Base-by-base conservation (phyloP, 2,797 vertebrate genomes). In the Hirundo rustica region DNA sequence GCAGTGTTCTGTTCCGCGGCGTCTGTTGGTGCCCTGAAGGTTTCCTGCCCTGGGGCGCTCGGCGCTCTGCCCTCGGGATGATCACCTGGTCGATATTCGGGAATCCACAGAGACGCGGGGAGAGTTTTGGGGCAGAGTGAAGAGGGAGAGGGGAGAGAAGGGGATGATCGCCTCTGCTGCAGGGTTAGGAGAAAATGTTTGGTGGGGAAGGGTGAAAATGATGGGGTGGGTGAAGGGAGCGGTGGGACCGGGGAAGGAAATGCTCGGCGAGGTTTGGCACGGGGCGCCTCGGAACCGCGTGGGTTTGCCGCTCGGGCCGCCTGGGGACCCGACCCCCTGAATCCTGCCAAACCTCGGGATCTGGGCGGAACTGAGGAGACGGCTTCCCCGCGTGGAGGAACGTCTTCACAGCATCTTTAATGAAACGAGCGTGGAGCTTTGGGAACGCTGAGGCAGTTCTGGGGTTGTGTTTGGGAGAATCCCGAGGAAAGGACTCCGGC, bases 321-420 rank as follows among this genome's bases (percentile, higher is more conserved):
- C 44, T 10, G 60, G 29, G 62, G 9, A 27, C 10, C 20, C 3
- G 44, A 5, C 38, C 40, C 40, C 40, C 23, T 4, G 29, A 30
- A 16, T 5, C 10, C 0, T 4, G 25, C 45, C 13, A 0, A 5
- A 27, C 70, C 38, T 32, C 2, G 58, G 13, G 12, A 16, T 30
- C 34, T 2, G 22, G 5, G 18, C 57, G 7, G 5, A 21, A n/a
- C 13, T 55, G 13, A 16, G 70, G 27, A 44, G 10, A n/a, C 11
- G 0, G 0, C 22, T 71, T 40, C 50, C 23, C 50, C 32, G 0
- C 5, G 1, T 4, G n/a, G 11, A 3, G 6, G 16, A 42, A 8
- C 5, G 0, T 19, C 27, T 68, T 21, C 6, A 2, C 16, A 0
- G 22, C 40, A 1, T n/a, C 51, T 78, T 50, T 38, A 4, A 5